Percentiles rank a stretch among this genome's conserved stretches.
Conservation (phyloP, 2,797 vertebrate species). For the Monodelphis domestica region DNA sequence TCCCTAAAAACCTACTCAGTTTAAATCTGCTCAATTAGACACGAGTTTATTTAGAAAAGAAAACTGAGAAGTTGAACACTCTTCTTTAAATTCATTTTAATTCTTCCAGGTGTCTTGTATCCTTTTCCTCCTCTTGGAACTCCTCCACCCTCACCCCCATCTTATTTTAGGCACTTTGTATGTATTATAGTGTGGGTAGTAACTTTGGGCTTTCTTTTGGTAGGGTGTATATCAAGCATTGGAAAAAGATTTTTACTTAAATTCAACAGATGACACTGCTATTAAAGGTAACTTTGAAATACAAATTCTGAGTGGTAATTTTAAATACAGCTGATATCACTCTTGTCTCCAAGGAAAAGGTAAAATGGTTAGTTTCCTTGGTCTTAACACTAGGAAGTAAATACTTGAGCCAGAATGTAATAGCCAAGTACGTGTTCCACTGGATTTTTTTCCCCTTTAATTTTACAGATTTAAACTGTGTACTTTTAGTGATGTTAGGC, state of each 20-base stretch:
- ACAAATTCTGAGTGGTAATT: background rate
- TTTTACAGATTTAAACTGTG: constrained; percentile 30
- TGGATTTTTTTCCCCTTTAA: constrained; percentile 18
- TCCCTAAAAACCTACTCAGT: background rate
- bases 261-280: background rate
- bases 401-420: background rate
- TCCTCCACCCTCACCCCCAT: background rate
- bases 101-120: background rate
- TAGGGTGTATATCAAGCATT: constrained; percentile 23
- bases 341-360: constrained; percentile 11
- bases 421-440: constrained; percentile 8
- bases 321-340: constrained; percentile 4
- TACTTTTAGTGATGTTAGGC: background rate
- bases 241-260: constrained; percentile 43
- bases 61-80: background rate
- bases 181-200: background rate
- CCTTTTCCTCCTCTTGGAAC: background rate
- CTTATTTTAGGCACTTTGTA: constrained; percentile 36
- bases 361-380: constrained; percentile 9
- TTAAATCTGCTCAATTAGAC: background rate
- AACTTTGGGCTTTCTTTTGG: constrained; percentile 49
- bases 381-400: background rate
- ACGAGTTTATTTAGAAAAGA: background rate
- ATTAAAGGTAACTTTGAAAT: constrained; percentile 53
- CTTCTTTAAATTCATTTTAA: background rate